These are phyloP conservation scores for Scaptomyza polygonia DNA, from an alignment of 2,888 invertebrate genomes.

Conservation along the genomic window DNA sequence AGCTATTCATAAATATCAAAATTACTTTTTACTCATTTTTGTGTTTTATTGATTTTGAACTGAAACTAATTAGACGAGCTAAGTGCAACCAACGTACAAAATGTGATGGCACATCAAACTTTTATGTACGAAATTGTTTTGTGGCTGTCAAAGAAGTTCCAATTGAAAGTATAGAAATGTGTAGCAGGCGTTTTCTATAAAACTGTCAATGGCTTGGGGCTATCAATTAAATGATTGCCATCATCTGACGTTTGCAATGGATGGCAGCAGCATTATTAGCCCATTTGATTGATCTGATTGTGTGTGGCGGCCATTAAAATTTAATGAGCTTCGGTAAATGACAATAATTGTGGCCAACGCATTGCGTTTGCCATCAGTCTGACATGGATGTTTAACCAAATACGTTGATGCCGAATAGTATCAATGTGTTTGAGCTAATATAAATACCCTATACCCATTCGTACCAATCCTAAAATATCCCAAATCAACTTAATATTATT, in stretches of 20 bases:
- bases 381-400: slow-evolving; percentile 24
- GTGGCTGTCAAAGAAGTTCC: not conserved
- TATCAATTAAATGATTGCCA: slow-evolving; percentile 44
- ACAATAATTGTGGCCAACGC: slow-evolving; percentile 32
- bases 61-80: slow-evolving; percentile 8
- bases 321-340: slow-evolving; percentile 54
- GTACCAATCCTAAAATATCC: too few species aligned
- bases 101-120: not conserved
- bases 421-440: too few species aligned
- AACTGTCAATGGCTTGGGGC: slow-evolving; percentile 32
- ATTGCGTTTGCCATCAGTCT: slow-evolving; percentile 2
- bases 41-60: not conserved
- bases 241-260: slow-evolving; percentile 36
- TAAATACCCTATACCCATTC: too few species aligned
- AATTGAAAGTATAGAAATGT: not conserved
- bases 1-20: not conserved
- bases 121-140: not conserved
- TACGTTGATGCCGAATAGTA: too few species aligned
- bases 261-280: slow-evolving; percentile 37
- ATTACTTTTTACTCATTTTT: too few species aligned
- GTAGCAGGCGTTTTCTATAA: slow-evolving; percentile 20
- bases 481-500: too few species aligned
- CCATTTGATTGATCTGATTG: slow-evolving; percentile 54
- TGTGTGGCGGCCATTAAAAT: slow-evolving; percentile 51
- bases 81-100: not conserved